Evolutionary conservation across 2,113 vertebrate genomes (phyloP).

Genomic region (Phoenicopterus ruber): DNA sequence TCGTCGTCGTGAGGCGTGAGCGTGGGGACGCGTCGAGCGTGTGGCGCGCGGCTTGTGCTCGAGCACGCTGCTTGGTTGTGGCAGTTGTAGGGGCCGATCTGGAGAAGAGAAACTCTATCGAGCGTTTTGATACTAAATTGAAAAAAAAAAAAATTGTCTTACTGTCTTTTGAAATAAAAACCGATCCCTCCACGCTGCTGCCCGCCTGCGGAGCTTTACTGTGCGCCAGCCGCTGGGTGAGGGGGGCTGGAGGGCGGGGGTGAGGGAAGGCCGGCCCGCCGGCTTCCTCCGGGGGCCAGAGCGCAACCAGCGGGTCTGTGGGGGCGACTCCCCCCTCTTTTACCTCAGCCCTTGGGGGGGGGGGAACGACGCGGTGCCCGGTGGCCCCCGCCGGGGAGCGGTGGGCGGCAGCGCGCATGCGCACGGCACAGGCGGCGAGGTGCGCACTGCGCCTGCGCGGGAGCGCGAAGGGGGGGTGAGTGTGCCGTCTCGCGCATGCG

Average conservation of each 20-base stretch:
- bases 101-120: conserved; percentile 38
- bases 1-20: neutral
- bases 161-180: conserved; percentile 79
- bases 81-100: conserved; percentile 32
- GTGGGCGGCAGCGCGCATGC: neutral
- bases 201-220: neutral
- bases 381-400: no score
- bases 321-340: neutral
- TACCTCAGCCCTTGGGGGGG: neutral
- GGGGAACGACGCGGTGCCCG: no score
- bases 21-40: neutral
- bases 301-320: neutral
- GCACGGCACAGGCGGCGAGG: neutral
- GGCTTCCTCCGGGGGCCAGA: no score
- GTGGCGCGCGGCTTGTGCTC: conserved; percentile 36
- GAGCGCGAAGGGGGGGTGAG: neutral
- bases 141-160: conserved; percentile 48
- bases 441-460: neutral
- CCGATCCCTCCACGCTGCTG: conserved; percentile 42
- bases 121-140: conserved; percentile 79
- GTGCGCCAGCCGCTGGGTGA: accelerated
- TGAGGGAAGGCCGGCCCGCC: neutral
- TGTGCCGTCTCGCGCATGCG: neutral
- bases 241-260: neutral
- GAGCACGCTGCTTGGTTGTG: conserved; percentile 49